Conservation (phyloP, 2,888 invertebrate species). For the Antheraea yamamai region DNA sequence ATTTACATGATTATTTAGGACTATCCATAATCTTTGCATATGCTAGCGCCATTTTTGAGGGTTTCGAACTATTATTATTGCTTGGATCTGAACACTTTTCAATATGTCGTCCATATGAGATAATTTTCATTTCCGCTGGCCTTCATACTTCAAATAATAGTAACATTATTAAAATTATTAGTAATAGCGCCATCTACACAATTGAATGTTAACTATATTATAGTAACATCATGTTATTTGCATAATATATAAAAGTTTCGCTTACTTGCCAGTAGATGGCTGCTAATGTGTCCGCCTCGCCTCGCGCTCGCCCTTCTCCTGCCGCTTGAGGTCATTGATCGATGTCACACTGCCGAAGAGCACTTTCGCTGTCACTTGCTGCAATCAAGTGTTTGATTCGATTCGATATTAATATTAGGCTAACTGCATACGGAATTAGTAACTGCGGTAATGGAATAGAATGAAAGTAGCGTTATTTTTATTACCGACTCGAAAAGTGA, state of each 20-base stretch:
- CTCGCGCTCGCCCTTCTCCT: constrained; percentile 85
- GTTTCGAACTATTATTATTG: too few relatives aligned
- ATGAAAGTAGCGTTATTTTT: too few relatives aligned
- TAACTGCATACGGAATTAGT: not conserved
- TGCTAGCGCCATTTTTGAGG: too few relatives aligned
- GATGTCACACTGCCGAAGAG: constrained; percentile 88
- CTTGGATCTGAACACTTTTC: too few relatives aligned
- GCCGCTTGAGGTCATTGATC: constrained; percentile 88
- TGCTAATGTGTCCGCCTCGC: constrained; percentile 81
- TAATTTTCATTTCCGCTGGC: too few relatives aligned
- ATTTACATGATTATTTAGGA: too few relatives aligned
- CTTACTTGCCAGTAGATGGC: constrained; percentile 56
- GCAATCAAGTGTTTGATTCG: constrained; percentile 40
- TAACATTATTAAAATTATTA: not conserved
- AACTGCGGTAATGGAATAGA: not conserved
- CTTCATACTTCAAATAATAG: too few relatives aligned
- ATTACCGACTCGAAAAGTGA: too few relatives aligned
- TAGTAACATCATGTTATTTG: not conserved
- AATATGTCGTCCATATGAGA: too few relatives aligned
- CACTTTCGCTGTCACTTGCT: constrained; percentile 88
- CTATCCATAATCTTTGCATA: too few relatives aligned
- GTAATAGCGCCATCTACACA: not conserved
- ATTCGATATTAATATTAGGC: constrained; percentile 18
- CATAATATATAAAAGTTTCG: constrained; percentile 21
- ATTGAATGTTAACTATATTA: not conserved